Percentiles rank a stretch among this genome's conserved stretches.
phyloP scores from a whole-genome alignment of 2,113 vertebrate genomes.

The Melanerpes formicivorus region DNA sequence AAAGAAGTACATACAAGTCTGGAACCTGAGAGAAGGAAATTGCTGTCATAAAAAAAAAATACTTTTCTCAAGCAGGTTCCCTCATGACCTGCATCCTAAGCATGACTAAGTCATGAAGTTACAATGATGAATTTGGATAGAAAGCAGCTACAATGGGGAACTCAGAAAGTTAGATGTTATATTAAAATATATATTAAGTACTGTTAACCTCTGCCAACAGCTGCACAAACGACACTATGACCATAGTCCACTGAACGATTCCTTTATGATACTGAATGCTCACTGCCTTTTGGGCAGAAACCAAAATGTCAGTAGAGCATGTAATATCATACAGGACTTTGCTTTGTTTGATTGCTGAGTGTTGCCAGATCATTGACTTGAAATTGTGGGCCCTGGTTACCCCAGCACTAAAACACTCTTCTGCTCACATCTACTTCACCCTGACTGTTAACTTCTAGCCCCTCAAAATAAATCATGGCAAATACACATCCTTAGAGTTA shows the following conservation, averaged over 20 bases:
- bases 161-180: not conserved
- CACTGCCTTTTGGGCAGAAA: not conserved
- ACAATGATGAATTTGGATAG: not conserved
- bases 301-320: not conserved
- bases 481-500: not conserved
- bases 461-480: not conserved
- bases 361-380: not conserved
- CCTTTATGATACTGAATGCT: not conserved
- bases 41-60: not conserved
- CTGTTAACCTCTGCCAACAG: not conserved
- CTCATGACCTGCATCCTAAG: not conserved
- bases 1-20: not conserved
- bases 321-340: not conserved
- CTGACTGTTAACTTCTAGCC: not conserved
- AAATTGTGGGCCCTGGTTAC: not conserved
- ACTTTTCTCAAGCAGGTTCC: not conserved
- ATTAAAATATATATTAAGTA: not conserved
- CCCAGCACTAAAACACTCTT: not conserved
- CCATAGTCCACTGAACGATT: not conserved
- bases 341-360: not conserved
- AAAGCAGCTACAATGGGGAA: not conserved
- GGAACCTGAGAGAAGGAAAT: not conserved
- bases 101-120: not conserved
- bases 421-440: not conserved
- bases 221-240: not conserved